Percentiles rank a stretch among this genome's conserved stretches.
phyloP scores from a whole-genome alignment of 2,888 invertebrate genomes.

The Ormyrus pomaceus region DNA sequence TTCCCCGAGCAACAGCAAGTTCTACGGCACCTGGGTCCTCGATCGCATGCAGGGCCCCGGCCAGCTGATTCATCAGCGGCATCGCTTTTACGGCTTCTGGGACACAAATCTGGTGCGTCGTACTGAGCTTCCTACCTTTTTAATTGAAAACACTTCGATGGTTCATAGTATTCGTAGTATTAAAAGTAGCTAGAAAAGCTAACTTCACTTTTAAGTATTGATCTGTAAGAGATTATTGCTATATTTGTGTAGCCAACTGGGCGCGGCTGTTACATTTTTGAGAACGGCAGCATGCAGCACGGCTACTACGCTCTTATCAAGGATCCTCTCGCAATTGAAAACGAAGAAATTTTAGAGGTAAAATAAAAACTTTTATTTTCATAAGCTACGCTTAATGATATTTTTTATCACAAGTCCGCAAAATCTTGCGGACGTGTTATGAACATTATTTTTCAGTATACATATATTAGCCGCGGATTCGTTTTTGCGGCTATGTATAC shows the following conservation, averaged over 20 bases:
- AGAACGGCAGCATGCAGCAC: slow-evolving; percentile 85
- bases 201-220: too few species aligned
- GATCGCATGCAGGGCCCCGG: slow-evolving; percentile 87
- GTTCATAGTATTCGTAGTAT: too few species aligned
- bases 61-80: slow-evolving; percentile 82
- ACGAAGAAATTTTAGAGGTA: slow-evolving; percentile 69
- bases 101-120: slow-evolving; percentile 77
- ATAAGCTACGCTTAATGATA: neutral
- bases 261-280: slow-evolving; percentile 86
- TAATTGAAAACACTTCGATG: too few species aligned
- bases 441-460: too few species aligned
- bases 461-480: too few species aligned
- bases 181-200: too few species aligned
- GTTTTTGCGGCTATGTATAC: too few species aligned
- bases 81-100: slow-evolving; percentile 85
- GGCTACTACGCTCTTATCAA: slow-evolving; percentile 83
- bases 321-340: slow-evolving; percentile 78
- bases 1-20: slow-evolving; percentile 79
- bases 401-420: too few species aligned
- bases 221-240: too few species aligned
- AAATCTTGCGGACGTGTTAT: too few species aligned
- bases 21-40: slow-evolving; percentile 86
- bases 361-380: neutral
- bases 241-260: slow-evolving; percentile 72
- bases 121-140: too few species aligned